Evolutionary conservation across 2,113 vertebrate genomes (phyloP).

Genomic region (Perognathus longimembris): DNA sequence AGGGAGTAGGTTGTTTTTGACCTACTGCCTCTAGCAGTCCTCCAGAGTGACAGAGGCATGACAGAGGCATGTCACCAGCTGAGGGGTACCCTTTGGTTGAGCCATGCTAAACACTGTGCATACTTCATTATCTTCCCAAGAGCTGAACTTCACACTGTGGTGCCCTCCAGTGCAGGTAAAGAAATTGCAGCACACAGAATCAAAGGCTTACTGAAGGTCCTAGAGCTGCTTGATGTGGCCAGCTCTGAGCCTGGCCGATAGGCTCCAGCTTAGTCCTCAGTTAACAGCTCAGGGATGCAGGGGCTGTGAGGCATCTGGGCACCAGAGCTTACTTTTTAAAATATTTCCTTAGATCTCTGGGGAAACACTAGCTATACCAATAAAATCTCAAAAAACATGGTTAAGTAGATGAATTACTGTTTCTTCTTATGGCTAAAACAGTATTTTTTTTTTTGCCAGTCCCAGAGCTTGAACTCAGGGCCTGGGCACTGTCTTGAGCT

Average conservation of each 20-base stretch:
- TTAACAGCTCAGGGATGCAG: not conserved
- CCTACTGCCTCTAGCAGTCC: not conserved
- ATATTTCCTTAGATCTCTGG: not conserved
- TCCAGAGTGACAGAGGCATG: not conserved
- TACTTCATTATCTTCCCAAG: not conserved
- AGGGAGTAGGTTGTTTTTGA: not conserved
- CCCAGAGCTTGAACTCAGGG: no score
- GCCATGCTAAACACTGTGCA: not conserved
- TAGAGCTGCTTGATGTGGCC: not conserved
- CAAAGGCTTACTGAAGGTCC: not conserved
- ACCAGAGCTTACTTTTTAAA: not conserved
- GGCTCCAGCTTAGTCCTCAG: no score
- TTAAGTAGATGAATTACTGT: conserved; percentile 7
- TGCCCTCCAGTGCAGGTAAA: not conserved
- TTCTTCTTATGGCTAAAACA: conserved; percentile 5
- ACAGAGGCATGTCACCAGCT: not conserved
- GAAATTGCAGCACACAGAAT: not conserved
- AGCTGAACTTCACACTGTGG: not conserved
- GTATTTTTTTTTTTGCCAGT: no score
- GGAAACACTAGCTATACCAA: not conserved
- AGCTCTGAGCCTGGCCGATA: not conserved
- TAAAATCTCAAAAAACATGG: not conserved
- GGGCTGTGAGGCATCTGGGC: not conserved
- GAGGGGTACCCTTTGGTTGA: no score
- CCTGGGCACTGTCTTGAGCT: no score